Evolutionary conservation across 64 coral and sea anemone species (phyloP).

Genomic region (Montipora foliosa): DNA sequence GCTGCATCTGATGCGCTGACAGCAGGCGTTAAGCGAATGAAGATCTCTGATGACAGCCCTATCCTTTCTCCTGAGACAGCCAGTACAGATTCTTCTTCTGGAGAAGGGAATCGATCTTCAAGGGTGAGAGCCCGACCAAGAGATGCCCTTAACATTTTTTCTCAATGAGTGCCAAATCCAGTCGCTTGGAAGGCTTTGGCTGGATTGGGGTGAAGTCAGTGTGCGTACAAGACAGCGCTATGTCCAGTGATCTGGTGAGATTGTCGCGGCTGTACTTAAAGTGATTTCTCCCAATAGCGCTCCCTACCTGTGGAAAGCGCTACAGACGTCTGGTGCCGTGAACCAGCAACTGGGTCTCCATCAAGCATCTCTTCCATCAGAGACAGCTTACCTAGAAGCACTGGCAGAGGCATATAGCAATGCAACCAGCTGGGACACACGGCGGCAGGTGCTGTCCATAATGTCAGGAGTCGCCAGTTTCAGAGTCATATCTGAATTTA

Average conservation of each 20-base stretch:
- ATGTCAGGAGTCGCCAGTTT: too few relatives aligned
- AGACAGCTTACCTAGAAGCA: slow-evolving; percentile 21
- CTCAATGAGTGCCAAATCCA: slow-evolving; percentile 24
- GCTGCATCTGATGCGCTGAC: not conserved
- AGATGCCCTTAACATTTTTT: not conserved
- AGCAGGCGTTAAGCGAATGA: not conserved
- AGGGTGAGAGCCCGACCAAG: not conserved
- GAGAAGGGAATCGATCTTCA: not conserved
- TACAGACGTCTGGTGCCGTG: slow-evolving; percentile 3
- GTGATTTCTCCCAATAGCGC: slow-evolving; percentile 28
- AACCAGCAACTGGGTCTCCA: slow-evolving; percentile 15
- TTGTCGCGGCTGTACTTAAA: slow-evolving; percentile 12
- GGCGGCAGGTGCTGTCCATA: too few relatives aligned
- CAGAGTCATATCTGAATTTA: too few relatives aligned
- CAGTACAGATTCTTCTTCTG: slow-evolving; percentile 9
- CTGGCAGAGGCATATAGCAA: not conserved
- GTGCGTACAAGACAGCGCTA: slow-evolving; percentile 11
- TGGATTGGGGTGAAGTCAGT: slow-evolving; percentile 40
- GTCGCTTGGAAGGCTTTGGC: slow-evolving; percentile 32
- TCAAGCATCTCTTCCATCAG: slow-evolving; percentile 9
- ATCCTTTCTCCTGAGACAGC: slow-evolving; percentile 9
- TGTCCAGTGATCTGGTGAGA: slow-evolving; percentile 20
- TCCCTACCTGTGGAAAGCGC: slow-evolving; percentile 34
- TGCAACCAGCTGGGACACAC: too few relatives aligned
- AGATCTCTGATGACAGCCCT: not conserved